Conservation (phyloP, 2,113 vertebrate genomes). For the Microtus pennsylvanicus region DNA sequence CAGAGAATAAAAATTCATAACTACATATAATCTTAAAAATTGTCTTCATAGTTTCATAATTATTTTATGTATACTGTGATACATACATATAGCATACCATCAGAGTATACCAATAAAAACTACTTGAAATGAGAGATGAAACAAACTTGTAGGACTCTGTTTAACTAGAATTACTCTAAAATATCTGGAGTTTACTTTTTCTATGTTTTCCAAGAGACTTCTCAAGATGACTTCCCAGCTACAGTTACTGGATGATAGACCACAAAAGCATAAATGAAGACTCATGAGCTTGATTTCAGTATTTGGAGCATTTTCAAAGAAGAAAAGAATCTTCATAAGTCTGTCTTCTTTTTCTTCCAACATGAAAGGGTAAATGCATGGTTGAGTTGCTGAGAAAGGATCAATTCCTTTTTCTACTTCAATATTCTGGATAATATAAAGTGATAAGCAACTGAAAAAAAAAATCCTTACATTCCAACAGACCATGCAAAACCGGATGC, state of each 20-base stretch:
- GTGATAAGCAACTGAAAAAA: conserved; percentile 16
- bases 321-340: background rate
- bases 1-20: background rate
- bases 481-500: background rate
- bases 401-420: background rate
- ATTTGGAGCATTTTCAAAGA: conserved; percentile 21
- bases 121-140: background rate
- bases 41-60: background rate
- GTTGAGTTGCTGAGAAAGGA: background rate
- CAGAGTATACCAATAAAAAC: background rate
- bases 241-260: background rate
- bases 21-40: background rate
- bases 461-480: background rate
- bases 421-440: background rate
- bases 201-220: background rate
- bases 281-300: background rate
- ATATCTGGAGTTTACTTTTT: conserved; percentile 22
- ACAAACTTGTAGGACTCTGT: background rate
- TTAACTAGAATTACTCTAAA: background rate
- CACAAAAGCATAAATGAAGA: background rate
- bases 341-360: background rate
- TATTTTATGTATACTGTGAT: background rate
- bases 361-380: background rate
- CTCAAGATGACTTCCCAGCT: background rate
- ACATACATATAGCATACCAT: background rate